Conservation (phyloP, 2,797 vertebrate genomes). For the Heterohyrax brucei region DNA sequence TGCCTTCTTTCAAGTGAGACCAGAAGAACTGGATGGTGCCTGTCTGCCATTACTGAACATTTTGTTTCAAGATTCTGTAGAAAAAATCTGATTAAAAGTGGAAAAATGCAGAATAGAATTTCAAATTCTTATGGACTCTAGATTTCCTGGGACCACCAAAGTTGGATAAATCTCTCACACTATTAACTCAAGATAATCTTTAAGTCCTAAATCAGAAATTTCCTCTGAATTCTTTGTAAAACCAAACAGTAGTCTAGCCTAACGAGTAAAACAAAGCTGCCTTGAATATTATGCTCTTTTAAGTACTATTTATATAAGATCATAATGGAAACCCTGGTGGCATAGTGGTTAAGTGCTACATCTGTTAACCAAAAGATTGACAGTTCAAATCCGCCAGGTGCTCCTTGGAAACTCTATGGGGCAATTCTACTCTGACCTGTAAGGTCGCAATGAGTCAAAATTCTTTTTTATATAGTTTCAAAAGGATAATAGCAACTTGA, state of each 20-base stretch:
- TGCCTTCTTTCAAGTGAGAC: neutral
- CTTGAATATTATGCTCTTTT: neutral
- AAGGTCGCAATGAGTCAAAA: no score
- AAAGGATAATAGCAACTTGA: neutral
- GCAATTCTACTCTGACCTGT: no score
- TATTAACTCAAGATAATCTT: neutral
- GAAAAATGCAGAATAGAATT: neutral
- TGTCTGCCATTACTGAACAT: neutral
- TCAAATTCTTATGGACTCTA: neutral
- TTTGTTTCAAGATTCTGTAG: neutral
- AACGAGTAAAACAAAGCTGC: neutral
- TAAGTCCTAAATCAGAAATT: neutral
- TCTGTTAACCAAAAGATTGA: no score
- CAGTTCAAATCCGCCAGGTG: no score
- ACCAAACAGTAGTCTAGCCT: neutral
- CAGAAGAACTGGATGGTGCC: neutral
- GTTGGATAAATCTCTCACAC: neutral
- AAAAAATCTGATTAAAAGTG: neutral
- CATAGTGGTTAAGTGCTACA: no score
- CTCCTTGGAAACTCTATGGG: no score
- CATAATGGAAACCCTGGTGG: no score
- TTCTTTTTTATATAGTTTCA: neutral
- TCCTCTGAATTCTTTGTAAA: neutral
- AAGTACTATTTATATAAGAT: neutral
- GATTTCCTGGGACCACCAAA: neutral